Conservation (phyloP, 2,113 vertebrate species). For the Xyliphius kryptos region DNA sequence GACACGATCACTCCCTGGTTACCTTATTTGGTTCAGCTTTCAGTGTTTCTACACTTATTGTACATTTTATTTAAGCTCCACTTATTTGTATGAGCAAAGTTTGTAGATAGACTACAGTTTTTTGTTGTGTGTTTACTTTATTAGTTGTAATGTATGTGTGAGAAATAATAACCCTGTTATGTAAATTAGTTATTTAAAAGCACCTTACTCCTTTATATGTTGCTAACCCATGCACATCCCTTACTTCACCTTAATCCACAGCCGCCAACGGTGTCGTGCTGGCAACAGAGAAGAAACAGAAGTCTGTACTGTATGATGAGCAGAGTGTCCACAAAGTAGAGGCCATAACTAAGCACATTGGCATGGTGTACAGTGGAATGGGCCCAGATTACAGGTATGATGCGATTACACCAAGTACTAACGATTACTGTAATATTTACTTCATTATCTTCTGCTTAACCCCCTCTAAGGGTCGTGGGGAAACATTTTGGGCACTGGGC, state of each 20-base stretch:
- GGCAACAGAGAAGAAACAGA: slow-evolving; percentile 98
- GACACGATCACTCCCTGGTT: not conserved
- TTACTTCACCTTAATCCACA: slow-evolving; percentile 50
- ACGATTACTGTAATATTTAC: not conserved
- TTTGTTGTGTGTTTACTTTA: too few relatives aligned
- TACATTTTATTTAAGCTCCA: too few relatives aligned
- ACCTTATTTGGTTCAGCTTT: too few relatives aligned
- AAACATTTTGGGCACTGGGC: too few relatives aligned
- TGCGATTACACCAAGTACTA: not conserved
- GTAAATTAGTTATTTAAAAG: too few relatives aligned
- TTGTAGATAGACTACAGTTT: too few relatives aligned
- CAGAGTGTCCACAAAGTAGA: slow-evolving; percentile 98
- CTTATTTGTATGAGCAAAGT: too few relatives aligned
- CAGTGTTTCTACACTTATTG: too few relatives aligned
- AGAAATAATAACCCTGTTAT: too few relatives aligned
- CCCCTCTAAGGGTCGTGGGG: too few relatives aligned
- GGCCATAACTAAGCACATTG: slow-evolving; percentile 96
- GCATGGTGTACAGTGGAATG: slow-evolving; percentile 98
- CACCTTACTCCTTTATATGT: not conserved
- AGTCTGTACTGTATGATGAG: slow-evolving; percentile 96
- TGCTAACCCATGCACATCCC: not conserved
- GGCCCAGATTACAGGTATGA: slow-evolving; percentile 94
- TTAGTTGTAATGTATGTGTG: too few relatives aligned
- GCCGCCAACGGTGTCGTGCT: slow-evolving; percentile 95
- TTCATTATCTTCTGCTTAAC: too few relatives aligned